Conservation (phyloP, 2,888 invertebrate genomes). For the Vanessa cardui region DNA sequence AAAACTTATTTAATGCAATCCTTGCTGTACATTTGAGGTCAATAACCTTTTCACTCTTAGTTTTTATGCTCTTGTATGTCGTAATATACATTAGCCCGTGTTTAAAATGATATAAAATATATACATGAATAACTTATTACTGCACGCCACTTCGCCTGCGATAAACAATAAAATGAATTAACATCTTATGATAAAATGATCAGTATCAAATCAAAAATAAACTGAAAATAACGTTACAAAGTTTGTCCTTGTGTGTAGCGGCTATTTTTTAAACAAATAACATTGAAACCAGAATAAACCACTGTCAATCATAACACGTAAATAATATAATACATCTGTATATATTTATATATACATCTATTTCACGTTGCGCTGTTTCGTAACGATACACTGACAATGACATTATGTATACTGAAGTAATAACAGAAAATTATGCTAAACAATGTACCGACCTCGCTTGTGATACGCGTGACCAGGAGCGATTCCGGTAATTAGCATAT, state of each 20-base stretch:
- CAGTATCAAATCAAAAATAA: background rate
- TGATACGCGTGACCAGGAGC: conserved; percentile 26
- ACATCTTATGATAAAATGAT: background rate
- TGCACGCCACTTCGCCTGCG: too few relatives aligned
- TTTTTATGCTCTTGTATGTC: too few relatives aligned
- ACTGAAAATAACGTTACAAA: background rate
- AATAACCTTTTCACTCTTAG: background rate
- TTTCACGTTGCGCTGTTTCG: conserved; percentile 8
- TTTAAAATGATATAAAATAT: background rate
- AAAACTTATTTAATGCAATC: conserved; percentile 17
- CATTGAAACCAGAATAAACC: too few relatives aligned
- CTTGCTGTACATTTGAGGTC: conserved; percentile 6
- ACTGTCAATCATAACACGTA: too few relatives aligned
- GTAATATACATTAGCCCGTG: background rate
- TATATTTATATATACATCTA: background rate
- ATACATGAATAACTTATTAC: background rate
- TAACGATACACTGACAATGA: conserved; percentile 26
- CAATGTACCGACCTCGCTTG: conserved; percentile 35
- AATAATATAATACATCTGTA: too few relatives aligned
- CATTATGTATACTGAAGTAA: conserved; percentile 26
- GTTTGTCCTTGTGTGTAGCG: background rate
- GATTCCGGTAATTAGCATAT: conserved; percentile 26
- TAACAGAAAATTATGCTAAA: conserved; percentile 37
- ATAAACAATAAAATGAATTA: too few relatives aligned
- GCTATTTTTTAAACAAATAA: background rate